Conservation (phyloP, 2,797 vertebrate species). For the Chaunax sp. region DNA sequence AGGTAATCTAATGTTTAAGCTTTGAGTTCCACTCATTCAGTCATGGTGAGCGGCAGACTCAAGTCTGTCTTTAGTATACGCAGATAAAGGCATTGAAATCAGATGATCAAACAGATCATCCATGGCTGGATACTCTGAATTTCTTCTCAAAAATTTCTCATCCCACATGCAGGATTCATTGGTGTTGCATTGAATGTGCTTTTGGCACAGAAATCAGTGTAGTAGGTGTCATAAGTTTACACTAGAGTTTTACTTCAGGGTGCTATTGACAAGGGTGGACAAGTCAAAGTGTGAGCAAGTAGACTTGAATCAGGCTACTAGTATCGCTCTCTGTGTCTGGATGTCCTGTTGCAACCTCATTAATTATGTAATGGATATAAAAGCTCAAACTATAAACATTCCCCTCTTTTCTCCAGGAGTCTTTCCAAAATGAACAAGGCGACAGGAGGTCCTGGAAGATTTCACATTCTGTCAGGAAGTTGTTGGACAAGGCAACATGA, state of each 20-base stretch:
- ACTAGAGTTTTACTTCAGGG: too few relatives aligned
- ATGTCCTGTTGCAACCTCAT: constrained; percentile 33
- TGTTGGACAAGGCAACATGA: constrained; percentile 22
- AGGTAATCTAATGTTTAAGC: too few relatives aligned
- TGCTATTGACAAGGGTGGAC: too few relatives aligned
- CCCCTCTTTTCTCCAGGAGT: constrained; percentile 32
- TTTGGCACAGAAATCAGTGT: too few relatives aligned
- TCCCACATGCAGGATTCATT: not conserved
- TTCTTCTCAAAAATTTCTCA: not conserved
- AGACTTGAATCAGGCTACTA: too few relatives aligned
- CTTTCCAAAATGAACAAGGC: constrained; percentile 42
- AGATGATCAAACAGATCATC: constrained; percentile 10
- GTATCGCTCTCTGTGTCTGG: not conserved
- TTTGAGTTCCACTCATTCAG: too few relatives aligned
- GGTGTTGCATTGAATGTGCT: constrained; percentile 21
- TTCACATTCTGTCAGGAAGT: constrained; percentile 44
- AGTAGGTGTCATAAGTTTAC: too few relatives aligned
- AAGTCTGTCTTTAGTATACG: too few relatives aligned
- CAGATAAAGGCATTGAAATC: too few relatives aligned
- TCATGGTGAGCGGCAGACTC: too few relatives aligned
- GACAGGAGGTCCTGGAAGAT: constrained; percentile 28
- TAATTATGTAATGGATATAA: constrained; percentile 35
- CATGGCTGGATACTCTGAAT: constrained; percentile 11
- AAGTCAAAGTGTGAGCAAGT: too few relatives aligned
- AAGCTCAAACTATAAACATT: constrained; percentile 47